Evolutionary conservation across 2,113 vertebrate genomes (phyloP), one percentile per base, ranked within the genome.

Genomic region (Copsychus sechellarum): DNA sequence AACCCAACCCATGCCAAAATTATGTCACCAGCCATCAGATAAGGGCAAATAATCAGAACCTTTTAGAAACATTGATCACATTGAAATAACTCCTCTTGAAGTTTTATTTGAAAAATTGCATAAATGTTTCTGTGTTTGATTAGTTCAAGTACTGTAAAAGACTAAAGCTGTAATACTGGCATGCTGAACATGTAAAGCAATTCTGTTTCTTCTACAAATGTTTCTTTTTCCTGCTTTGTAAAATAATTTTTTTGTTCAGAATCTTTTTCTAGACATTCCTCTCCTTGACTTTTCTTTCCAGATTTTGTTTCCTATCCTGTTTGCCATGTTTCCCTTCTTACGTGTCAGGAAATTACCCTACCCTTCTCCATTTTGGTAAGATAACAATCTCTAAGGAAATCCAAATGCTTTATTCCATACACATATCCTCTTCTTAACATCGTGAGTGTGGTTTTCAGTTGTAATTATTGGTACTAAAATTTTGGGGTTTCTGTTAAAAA

Each of bases 241-340:
- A 98, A 97, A 96, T 97, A 97, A 96, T 97, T 97, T 98, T 95
- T 98, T 97, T 94, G 94, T 98, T 98, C 96, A 95, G 97, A 96
- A 96, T 97, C 97, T 98, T 98, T 98, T 98, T 98, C 98, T 98
- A 98, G 98, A 98, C 98, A 97, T 98, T 98, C 97, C 98, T 98
- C 98, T 98, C 98, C 98, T 98, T 98, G 98, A 97, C 98, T 98
- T 98, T 98, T 98, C 98, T 98, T 98, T 98, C 98, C 98, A 98
- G 98, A 98, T 98, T 98, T 98, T 98, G 98, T 98, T 98, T 98
- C 98, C 98, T 98, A 98, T 98, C 98, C 98, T 98, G 98, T 98
- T 98, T 98, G 98, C 98, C 98, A 98, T 98, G 98, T 98, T 98
- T 98, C 97, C 98, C 98, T 98, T 98, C 98, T 98, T 98, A 98